Evolutionary conservation across 2,797 vertebrate genomes (phyloP).

Genomic region (Allobates femoralis): DNA sequence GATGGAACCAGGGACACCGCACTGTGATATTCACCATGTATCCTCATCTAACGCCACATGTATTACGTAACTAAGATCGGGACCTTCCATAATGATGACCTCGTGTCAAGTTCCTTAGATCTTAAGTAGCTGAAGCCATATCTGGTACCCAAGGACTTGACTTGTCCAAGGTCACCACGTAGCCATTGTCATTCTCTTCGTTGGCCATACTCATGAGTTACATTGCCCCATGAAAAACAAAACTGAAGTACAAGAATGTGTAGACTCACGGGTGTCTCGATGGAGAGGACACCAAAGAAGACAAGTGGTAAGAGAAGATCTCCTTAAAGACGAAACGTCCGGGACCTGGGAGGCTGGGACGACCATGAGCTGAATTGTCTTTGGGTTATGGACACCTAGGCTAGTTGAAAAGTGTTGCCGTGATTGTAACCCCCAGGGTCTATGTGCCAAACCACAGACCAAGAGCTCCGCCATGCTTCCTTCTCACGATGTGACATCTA

Average conservation of each 20-base stretch:
- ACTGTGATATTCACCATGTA: neutral
- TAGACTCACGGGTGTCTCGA: neutral
- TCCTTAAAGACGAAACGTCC: neutral
- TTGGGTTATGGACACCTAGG: constrained; percentile 45
- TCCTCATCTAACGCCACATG: neutral
- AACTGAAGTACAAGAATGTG: neutral
- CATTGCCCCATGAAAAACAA: neutral
- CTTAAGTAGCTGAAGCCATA: constrained; percentile 15
- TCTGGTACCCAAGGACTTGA: neutral
- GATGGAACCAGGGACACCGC: constrained; percentile 7
- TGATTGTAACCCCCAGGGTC: constrained; percentile 45
- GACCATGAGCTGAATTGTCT: constrained; percentile 37
- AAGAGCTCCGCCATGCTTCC: constrained; percentile 4
- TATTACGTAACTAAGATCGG: neutral
- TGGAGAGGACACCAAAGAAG: neutral
- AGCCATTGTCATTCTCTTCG: neutral
- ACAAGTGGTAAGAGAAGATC: neutral
- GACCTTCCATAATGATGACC: neutral
- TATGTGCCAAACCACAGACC: constrained; percentile 45
- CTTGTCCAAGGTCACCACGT: constrained; percentile 1
- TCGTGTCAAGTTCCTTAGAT: neutral
- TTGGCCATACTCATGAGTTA: neutral
- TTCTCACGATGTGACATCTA: constrained; percentile 31
- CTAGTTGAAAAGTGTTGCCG: constrained; percentile 33
- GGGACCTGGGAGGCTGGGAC: constrained; percentile 41